Conservation (phyloP, 2,113 vertebrate species). For the Pogonocichla stellata region DNA sequence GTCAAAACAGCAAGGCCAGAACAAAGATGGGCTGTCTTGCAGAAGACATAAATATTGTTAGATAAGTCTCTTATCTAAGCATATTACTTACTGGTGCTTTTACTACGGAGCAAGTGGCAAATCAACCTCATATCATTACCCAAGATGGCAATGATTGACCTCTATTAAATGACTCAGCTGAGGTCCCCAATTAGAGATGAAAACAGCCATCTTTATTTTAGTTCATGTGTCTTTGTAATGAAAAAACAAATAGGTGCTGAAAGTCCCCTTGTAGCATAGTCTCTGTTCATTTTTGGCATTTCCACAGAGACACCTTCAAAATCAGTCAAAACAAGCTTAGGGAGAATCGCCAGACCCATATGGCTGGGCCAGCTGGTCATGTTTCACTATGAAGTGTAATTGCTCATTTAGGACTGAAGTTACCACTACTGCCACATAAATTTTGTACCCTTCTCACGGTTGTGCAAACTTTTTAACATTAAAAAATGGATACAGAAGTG, state of each 20-base stretch:
- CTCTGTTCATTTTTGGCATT: not conserved
- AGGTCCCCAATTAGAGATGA: not conserved
- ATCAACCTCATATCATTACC: not conserved
- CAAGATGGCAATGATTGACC: not conserved
- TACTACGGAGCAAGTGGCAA: not conserved
- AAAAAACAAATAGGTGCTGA: not conserved
- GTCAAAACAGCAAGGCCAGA: not conserved
- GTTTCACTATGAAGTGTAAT: not conserved
- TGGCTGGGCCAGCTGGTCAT: not conserved
- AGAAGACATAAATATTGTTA: not conserved
- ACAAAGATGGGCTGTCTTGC: not conserved
- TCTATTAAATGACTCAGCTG: not conserved
- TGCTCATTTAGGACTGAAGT: not conserved
- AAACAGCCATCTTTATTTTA: not conserved
- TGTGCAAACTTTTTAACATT: not conserved
- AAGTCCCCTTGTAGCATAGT: not conserved
- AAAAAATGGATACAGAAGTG: not conserved
- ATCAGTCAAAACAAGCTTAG: not conserved
- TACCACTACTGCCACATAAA: not conserved
- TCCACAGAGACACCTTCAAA: conserved; percentile 1
- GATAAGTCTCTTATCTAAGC: not conserved
- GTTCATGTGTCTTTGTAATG: not conserved
- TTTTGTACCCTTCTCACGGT: not conserved
- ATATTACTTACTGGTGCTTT: not conserved
- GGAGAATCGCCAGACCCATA: not conserved